Base-by-base conservation (phyloP, 2,797 vertebrate species). In the Synaphobranchus kaupii region DNA sequence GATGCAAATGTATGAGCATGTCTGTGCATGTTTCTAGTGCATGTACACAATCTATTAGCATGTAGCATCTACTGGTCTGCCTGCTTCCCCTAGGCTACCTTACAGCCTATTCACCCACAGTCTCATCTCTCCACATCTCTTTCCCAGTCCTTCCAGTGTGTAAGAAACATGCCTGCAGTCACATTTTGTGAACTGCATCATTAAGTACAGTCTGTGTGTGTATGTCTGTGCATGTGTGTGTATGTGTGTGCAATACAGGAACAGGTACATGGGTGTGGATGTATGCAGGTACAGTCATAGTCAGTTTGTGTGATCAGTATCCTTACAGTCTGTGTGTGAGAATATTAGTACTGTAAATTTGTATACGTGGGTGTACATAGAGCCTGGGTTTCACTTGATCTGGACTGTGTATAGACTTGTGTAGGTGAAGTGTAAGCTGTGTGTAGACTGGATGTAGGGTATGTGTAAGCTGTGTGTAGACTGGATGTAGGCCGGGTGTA, bases 221-320 rank as follows among this genome's bases (percentile, higher is more conserved):
- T 88, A 73, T 89, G 88, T 87, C 78, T 83, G 83, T 60, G 48
- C 76, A 31, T 83, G 60, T 84, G 84, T 84, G 56, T 86, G 31
- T 60, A 84, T 78, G 68, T 73, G 50, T 58, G 56, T 82, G 86
- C 66, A 34, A 9, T 10, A 10, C 54, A 56, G 9, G 7, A 56
- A 22, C 50, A 47, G 25, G 22, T 15, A 66, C n/a, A 25, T 73
- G 3, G 4, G 76, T 71, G 68, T 31, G 28, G 10, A 13, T 47
- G 48, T 31, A 54, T 48, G 28, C 12, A 47, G n/a, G 31, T 73
- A 73, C 39, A 39, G 31, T 17, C 20, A 73, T 39, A 22, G 39
- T 15, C 17, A 73, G 3, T 7, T 39, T 39, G 39, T 0, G 39
- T 39, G 39, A 1, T 39, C 39, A 39, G 39, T 39, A 39, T 39